Conservation (phyloP, 2,888 invertebrate species). For the Hydrotaea cyrtoneurina region DNA sequence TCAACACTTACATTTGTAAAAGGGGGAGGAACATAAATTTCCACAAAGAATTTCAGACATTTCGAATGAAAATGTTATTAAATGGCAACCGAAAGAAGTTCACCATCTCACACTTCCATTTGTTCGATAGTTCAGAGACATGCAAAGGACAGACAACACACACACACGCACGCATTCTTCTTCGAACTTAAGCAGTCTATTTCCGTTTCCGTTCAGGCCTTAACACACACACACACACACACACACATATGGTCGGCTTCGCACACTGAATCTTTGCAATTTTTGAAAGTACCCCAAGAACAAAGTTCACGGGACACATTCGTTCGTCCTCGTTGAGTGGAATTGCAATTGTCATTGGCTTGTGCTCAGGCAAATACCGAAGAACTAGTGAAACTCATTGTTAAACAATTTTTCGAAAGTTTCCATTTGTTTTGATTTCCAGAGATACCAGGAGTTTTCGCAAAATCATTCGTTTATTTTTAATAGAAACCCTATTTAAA, state of each 20-base stretch:
- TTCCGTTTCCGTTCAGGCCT: constrained; percentile 58
- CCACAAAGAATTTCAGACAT: constrained; percentile 54
- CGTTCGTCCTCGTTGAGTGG: neutral
- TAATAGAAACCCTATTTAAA: too few species aligned
- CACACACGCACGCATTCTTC: too few species aligned
- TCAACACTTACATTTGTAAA: constrained; percentile 53
- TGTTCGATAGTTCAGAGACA: neutral
- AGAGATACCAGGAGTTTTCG: too few species aligned
- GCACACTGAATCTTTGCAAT: neutral
- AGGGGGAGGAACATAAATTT: constrained; percentile 46
- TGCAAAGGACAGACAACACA: neutral
- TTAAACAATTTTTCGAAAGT: too few species aligned
- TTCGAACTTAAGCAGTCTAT: constrained; percentile 45
- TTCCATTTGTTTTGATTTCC: too few species aligned
- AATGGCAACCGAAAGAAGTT: constrained; percentile 45
- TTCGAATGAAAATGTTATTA: constrained; percentile 58
- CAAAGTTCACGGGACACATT: neutral
- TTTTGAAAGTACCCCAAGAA: neutral
- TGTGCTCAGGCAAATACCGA: too few species aligned
- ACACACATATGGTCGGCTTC: neutral
- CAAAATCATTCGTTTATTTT: too few species aligned
- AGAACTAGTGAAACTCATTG: too few species aligned
- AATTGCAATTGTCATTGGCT: too few species aligned
- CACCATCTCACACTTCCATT: neutral
- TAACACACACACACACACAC: neutral